A percentile compares a stretch with the other conserved stretches of the same genome.
Evolutionary conservation across 2,113 vertebrate genomes (phyloP).

Genomic region (Dromiciops gliroides): DNA sequence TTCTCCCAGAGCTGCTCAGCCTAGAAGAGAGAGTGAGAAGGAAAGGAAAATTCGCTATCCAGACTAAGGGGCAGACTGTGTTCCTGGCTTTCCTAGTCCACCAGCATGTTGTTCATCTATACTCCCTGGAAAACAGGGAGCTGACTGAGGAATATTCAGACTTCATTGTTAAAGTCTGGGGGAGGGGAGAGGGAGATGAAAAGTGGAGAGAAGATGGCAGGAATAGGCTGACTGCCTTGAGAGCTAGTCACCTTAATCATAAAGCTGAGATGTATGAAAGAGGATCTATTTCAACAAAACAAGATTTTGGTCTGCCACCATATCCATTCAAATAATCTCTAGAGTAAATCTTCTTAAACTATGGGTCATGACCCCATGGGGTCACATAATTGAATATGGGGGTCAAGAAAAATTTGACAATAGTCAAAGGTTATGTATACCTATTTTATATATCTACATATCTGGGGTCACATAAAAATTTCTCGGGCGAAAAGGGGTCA

Average conservation of each 20-base stretch:
- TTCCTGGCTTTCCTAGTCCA: constrained; percentile 79
- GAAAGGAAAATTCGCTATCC: constrained; percentile 57
- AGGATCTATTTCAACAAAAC: constrained; percentile 81
- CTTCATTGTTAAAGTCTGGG: neutral
- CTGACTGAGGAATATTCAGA: constrained; percentile 73
- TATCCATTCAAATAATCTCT: constrained; percentile 66
- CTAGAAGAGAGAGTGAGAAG: constrained; percentile 58
- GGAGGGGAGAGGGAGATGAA: neutral
- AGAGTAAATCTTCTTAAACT: too few relatives aligned
- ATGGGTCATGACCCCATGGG: too few relatives aligned
- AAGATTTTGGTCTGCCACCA: constrained; percentile 82
- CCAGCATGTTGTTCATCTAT: constrained; percentile 81
- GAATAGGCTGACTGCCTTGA: constrained; percentile 79
- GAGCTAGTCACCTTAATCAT: constrained; percentile 76
- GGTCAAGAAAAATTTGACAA: too few relatives aligned
- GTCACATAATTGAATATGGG: too few relatives aligned
- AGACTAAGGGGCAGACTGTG: constrained; percentile 77
- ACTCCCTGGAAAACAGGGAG: constrained; percentile 80
- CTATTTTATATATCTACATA: too few relatives aligned
- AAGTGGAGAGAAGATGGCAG: constrained; percentile 42
- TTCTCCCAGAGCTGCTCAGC: constrained; percentile 75
- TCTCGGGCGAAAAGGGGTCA: too few relatives aligned
- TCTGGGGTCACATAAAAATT: too few relatives aligned
- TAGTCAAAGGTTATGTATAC: too few relatives aligned
- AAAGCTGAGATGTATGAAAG: constrained; percentile 76